phyloP scores from a whole-genome alignment of 2,888 invertebrate genomes.

The Catonia carolina region DNA sequence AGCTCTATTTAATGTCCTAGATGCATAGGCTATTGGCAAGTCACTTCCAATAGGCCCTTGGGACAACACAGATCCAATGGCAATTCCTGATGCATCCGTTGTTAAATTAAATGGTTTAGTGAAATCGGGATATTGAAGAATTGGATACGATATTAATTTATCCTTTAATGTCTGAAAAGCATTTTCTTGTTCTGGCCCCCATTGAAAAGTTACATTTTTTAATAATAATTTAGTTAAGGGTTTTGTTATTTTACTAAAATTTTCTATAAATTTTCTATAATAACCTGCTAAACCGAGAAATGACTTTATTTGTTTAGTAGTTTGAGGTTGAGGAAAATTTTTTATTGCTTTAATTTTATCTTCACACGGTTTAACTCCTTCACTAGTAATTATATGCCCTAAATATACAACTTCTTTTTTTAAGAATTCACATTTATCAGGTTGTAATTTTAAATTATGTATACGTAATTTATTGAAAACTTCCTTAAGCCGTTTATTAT shows the following conservation, averaged over 20 bases:
- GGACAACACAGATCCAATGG: not conserved
- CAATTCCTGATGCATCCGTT: not conserved
- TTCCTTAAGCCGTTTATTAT: not conserved
- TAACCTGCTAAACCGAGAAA: conserved; percentile 1
- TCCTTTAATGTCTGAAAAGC: not conserved
- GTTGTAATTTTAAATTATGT: not conserved
- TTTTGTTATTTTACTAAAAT: not conserved
- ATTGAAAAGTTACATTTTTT: not conserved
- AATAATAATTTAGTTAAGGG: not conserved
- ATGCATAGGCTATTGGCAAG: not conserved
- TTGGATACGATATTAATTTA: not conserved
- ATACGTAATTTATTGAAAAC: not conserved
- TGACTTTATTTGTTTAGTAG: not conserved
- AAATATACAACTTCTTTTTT: not conserved
- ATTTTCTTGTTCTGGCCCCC: not conserved
- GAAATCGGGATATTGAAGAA: conserved; percentile 2
- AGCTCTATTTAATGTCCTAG: not conserved
- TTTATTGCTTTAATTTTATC: not conserved
- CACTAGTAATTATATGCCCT: not conserved
- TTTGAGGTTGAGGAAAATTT: too few species aligned
- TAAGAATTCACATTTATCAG: not conserved
- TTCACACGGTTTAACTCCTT: not conserved
- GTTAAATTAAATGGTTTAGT: not conserved
- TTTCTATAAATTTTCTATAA: conserved; percentile 3
- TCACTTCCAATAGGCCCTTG: not conserved